Percentiles rank a stretch among this genome's conserved stretches.
These are phyloP conservation scores for Nothura maculosa DNA, from an alignment of 2,797 vertebrate species.

Conservation along the genomic window DNA sequence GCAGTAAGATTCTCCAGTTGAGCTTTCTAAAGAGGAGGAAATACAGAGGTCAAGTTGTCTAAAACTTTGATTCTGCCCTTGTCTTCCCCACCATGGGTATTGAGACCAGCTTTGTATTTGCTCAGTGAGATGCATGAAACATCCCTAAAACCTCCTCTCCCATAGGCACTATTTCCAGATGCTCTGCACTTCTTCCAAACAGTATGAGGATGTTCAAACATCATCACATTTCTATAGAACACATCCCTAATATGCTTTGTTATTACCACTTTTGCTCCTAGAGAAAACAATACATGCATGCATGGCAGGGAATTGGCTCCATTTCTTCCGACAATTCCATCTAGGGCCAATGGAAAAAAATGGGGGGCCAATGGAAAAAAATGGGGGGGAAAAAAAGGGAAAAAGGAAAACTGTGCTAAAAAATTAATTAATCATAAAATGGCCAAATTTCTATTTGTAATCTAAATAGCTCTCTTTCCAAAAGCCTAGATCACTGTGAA, in stretches of 20 bases:
- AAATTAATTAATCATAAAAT: conserved; percentile 6
- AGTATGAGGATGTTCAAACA: background rate
- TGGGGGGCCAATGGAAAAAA: no score
- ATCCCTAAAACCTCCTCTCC: background rate
- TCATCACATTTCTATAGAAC: background rate
- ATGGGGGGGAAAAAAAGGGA: background rate
- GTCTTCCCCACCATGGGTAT: background rate
- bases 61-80: background rate
- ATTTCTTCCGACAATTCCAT: background rate
- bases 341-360: background rate
- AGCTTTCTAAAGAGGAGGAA: background rate
- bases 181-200: background rate
- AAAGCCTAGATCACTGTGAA: background rate
- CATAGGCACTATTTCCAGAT: background rate
- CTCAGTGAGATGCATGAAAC: background rate
- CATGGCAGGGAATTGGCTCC: background rate
- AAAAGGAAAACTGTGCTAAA: background rate
- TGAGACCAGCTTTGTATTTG: background rate
- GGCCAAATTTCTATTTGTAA: background rate
- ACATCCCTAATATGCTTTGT: background rate
- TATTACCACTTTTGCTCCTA: background rate
- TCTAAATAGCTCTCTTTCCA: background rate
- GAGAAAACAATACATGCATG: background rate
- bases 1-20: background rate
- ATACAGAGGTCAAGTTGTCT: accelerated